A percentile compares a stretch with the other conserved stretches of the same genome.
phyloP scores from a whole-genome alignment of 2,888 invertebrate genomes.

The Trissolcus brochymenae region DNA sequence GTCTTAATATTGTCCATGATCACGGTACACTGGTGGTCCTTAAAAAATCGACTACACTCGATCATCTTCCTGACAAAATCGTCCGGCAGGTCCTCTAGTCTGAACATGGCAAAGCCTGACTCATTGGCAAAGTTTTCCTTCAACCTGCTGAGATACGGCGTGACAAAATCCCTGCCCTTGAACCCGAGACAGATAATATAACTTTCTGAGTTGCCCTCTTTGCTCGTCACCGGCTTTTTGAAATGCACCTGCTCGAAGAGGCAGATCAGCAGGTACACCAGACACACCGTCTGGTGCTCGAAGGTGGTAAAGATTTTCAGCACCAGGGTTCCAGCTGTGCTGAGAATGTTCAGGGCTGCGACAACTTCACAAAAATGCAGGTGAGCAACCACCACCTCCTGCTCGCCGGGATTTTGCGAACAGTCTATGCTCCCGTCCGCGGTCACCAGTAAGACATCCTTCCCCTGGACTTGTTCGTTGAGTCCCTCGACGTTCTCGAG shows the following conservation, averaged over 20 bases:
- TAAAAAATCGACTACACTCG: constrained; percentile 82
- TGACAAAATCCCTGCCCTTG: constrained; percentile 76
- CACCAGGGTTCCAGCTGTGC: constrained; percentile 85
- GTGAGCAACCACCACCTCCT: constrained; percentile 87
- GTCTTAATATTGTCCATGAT: constrained; percentile 83
- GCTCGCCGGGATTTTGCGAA: constrained; percentile 88
- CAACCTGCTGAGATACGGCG: constrained; percentile 77
- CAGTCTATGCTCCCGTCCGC: constrained; percentile 97
- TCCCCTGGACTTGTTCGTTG: constrained; percentile 76
- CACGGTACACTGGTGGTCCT: constrained; percentile 81
- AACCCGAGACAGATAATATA: constrained; percentile 87
- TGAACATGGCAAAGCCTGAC: constrained; percentile 79
- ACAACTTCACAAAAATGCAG: constrained; percentile 91
- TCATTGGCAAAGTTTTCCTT: constrained; percentile 77
- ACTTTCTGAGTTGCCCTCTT: constrained; percentile 95
- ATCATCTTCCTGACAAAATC: constrained; percentile 82
- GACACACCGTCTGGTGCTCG: constrained; percentile 87
- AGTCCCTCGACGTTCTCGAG: constrained; percentile 83
- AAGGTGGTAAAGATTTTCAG: constrained; percentile 94
- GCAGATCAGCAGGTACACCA: constrained; percentile 88
- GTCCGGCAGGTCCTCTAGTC: constrained; percentile 79
- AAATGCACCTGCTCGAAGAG: constrained; percentile 85
- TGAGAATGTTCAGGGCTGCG: constrained; percentile 84
- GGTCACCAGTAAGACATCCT: constrained; percentile 84
- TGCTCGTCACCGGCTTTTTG: constrained; percentile 94